Evolutionary conservation across 2,113 vertebrate genomes (phyloP).

Genomic region (Chinchilla lanigera): DNA sequence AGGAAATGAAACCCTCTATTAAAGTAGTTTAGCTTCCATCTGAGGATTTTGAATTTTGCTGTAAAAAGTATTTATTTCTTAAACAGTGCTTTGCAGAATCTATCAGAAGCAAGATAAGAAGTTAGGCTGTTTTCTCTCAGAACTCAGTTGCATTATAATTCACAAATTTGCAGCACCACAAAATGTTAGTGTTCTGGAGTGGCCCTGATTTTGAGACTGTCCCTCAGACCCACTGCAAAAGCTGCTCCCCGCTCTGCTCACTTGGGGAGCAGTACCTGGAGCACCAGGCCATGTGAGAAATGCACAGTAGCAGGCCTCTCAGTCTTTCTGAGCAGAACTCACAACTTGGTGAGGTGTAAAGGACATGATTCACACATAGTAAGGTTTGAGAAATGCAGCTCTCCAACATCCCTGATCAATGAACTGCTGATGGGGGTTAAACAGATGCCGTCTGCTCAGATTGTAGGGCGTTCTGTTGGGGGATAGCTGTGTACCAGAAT

Average conservation of each 20-base stretch:
- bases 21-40: slow-evolving; percentile 50
- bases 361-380: background rate
- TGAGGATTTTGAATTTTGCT: slow-evolving; percentile 55
- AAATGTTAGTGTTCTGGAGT: background rate
- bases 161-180: background rate
- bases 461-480: background rate
- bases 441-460: background rate
- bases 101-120: background rate
- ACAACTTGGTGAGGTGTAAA: background rate
- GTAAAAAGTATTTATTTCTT: slow-evolving; percentile 45
- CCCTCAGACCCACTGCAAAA: background rate
- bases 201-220: background rate
- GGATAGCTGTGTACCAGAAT: background rate
- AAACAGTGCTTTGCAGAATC: slow-evolving; percentile 11
- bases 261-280: background rate
- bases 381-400: background rate
- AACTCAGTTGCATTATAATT: background rate
- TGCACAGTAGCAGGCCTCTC: background rate
- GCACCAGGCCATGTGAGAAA: background rate
- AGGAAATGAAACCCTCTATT: slow-evolving; percentile 63
- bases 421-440: background rate
- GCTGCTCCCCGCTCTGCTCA: background rate
- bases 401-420: background rate
- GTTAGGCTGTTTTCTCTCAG: background rate
- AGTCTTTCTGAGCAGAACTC: background rate